Base-by-base conservation (phyloP, 2,888 invertebrate species). In the Latrodectus elegans region DNA sequence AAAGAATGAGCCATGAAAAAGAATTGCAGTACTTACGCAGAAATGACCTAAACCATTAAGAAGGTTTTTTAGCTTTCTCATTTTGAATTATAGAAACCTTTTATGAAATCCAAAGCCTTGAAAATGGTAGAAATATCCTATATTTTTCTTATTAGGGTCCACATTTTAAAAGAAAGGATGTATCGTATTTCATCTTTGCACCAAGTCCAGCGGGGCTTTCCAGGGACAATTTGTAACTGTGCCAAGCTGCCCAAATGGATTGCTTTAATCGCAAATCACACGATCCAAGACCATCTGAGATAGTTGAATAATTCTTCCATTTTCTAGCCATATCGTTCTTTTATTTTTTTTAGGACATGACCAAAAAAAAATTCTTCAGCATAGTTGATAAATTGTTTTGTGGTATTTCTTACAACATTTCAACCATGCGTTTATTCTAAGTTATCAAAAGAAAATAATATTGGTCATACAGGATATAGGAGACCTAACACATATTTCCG, bases 251-350 rank as follows among this genome's bases (percentile, higher is more conserved):
- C n/a, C n/a, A 60, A n/a, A 60, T 60, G 60, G 60, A 60, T 60
- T 15, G 60, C n/a, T n/a, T 60, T 60, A 60, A 60, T 60, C 60
- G n/a, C 60, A 60, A 60, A 60, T 60, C 60, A 15, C 60, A 60
- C 60, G 60, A 60, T 60, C 14, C 12, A 60, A 60, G 12, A n/a
- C n/a, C 6, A 60, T 60, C 12, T 12, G 14, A n/a, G 60, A 12
- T 10, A n/a, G 60, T 60, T 60, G 60, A 60, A 60, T 60, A 60
- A 60, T 60, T 60, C 60, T n/a, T 12, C 60, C 60, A 60, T 60
- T 60, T 60, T 60, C 60, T 60, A 12, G n/a, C 60, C 12, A 60
- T 15, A 15, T 60, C 60, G 14, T 11, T 60, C n/a, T n/a, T 60
- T 15, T n/a, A n/a, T n/a, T n/a, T n/a, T 60, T 15, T 60, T 15